These are phyloP conservation scores for Frankliniella fusca DNA, from an alignment of 2,888 invertebrate genomes.

Conservation along the genomic window DNA sequence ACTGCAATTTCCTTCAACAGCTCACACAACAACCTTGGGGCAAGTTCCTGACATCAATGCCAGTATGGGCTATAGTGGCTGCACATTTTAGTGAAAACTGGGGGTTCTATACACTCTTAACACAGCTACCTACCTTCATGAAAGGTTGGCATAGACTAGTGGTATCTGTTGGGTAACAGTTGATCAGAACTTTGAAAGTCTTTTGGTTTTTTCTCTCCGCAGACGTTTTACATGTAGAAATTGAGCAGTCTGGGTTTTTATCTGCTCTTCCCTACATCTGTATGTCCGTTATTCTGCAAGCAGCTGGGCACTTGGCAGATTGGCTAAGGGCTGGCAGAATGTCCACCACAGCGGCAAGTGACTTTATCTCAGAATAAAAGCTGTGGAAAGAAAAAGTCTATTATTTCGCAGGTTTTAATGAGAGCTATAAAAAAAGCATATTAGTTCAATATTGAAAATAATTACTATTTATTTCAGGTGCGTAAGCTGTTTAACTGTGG, in stretches of 20 bases:
- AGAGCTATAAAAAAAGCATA: background rate
- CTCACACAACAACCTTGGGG: constrained; percentile 64
- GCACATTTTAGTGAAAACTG: constrained; percentile 86
- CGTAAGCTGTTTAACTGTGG: constrained; percentile 68
- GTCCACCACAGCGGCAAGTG: constrained; percentile 64
- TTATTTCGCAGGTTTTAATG: constrained; percentile 29
- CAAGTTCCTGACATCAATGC: constrained; percentile 65
- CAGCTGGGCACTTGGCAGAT: constrained; percentile 81
- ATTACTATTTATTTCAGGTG: constrained; percentile 44
- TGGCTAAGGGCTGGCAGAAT: constrained; percentile 61
- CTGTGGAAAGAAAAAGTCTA: constrained; percentile 25
- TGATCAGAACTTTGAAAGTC: background rate
- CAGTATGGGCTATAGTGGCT: constrained; percentile 78
- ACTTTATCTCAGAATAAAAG: constrained; percentile 45
- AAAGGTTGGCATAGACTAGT: constrained; percentile 55
- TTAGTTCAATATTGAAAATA: background rate
- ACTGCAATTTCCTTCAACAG: constrained; percentile 42
- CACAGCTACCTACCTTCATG: constrained; percentile 77
- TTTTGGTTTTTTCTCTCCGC: constrained; percentile 31
- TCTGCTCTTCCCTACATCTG: constrained; percentile 84
- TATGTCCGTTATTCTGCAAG: constrained; percentile 76
- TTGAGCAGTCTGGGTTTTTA: constrained; percentile 74
- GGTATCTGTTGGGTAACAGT: background rate
- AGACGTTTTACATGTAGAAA: constrained; percentile 69
- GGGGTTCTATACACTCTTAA: constrained; percentile 83